phyloP scores from a whole-genome alignment of 2,113 vertebrate genomes.

The Atractosteus spatula region DNA sequence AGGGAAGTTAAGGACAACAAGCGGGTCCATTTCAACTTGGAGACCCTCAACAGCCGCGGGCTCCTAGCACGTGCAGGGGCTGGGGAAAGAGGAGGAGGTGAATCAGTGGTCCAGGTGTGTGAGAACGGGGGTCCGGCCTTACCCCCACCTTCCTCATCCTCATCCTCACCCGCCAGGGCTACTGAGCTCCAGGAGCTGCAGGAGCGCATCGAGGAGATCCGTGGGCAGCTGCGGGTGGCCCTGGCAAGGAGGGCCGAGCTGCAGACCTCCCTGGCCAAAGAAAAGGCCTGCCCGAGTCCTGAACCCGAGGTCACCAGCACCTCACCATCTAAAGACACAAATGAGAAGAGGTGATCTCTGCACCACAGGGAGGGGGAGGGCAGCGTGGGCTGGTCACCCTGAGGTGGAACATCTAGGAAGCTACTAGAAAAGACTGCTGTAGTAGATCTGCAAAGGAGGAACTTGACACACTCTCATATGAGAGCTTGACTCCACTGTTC shows the following conservation, averaged over 20 bases:
- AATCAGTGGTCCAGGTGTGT: conserved; percentile 30
- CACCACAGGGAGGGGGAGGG: not conserved
- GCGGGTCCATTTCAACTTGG: conserved; percentile 67
- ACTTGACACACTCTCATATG: too few species aligned
- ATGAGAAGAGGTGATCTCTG: conserved; percentile 59
- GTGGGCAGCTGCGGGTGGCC: conserved; percentile 64
- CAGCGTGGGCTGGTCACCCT: not conserved
- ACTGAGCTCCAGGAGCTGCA: conserved; percentile 74
- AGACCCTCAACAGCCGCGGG: conserved; percentile 62
- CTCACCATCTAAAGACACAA: conserved; percentile 43
- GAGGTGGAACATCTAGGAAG: conserved; percentile 18
- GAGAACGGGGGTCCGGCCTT: conserved; percentile 34
- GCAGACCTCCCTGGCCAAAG: conserved; percentile 59
- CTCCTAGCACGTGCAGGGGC: conserved; percentile 50
- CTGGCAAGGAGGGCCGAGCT: conserved; percentile 72
- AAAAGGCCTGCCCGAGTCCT: conserved; percentile 32
- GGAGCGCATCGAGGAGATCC: conserved; percentile 64
- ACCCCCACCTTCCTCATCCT: conserved; percentile 29
- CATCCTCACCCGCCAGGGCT: conserved; percentile 7
- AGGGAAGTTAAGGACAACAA: conserved; percentile 59
- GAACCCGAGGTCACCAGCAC: not conserved
- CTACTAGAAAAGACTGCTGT: conserved; percentile 11
- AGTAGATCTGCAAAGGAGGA: not conserved
- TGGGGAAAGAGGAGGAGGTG: conserved; percentile 18
- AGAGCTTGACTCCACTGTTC: too few species aligned